phyloP scores from a whole-genome alignment of 2,113 vertebrate genomes.

The Philantomba maxwellii region DNA sequence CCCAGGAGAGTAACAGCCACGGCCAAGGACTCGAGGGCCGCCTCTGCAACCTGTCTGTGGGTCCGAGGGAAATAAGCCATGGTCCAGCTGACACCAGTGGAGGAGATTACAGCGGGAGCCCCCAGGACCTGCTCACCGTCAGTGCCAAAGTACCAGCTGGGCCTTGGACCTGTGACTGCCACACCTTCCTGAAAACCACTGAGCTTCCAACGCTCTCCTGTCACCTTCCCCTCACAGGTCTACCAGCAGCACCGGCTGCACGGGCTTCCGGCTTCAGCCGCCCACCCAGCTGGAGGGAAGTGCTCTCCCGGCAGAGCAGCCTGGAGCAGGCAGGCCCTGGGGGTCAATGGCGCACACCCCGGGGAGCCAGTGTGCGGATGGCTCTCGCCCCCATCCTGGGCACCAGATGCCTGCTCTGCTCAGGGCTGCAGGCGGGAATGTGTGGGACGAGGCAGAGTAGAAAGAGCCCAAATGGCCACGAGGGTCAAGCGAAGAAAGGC shows the following conservation, averaged over 20 bases:
- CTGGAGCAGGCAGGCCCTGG: neutral
- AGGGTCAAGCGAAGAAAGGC: neutral
- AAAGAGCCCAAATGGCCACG: neutral
- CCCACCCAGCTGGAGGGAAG: neutral
- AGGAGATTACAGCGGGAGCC: neutral
- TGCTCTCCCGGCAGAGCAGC: neutral
- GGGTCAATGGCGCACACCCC: too few relatives aligned
- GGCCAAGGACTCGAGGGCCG: rapidly evolving
- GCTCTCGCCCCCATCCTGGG: neutral
- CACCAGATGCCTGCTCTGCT: neutral
- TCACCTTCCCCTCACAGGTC: neutral
- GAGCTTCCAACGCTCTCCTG: rapidly evolving
- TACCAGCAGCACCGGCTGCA: neutral
- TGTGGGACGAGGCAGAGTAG: neutral
- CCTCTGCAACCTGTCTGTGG: neutral
- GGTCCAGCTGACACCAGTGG: rapidly evolving
- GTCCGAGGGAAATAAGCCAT: neutral
- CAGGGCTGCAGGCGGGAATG: neutral
- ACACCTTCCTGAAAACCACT: neutral
- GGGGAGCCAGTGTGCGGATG: neutral
- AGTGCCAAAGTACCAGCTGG: rapidly evolving
- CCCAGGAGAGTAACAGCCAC: rapidly evolving
- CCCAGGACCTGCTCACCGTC: neutral
- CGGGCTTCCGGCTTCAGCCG: neutral
- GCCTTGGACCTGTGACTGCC: neutral